A percentile compares a stretch with the other conserved stretches of the same genome.
Evolutionary conservation across 2,113 vertebrate genomes (phyloP).

Genomic region (Rhinoptilus africanus): DNA sequence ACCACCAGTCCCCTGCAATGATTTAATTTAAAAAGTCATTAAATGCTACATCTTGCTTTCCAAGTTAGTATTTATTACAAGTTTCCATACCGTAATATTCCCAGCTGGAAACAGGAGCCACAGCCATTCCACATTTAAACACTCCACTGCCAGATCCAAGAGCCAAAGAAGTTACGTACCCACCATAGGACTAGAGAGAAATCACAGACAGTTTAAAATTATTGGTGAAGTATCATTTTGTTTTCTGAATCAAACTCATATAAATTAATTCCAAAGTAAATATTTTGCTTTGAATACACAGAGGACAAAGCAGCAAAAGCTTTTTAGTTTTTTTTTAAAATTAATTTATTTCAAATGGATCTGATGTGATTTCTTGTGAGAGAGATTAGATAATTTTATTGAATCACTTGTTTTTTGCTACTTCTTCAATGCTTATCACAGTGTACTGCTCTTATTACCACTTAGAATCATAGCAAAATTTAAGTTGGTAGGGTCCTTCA

Average conservation of each 20-base stretch:
- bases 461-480: background rate
- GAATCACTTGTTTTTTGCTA: background rate
- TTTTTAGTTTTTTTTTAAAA: background rate
- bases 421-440: background rate
- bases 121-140: constrained; percentile 95
- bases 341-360: background rate
- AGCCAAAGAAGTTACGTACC: constrained; percentile 91
- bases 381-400: background rate
- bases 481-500: background rate
- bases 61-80: constrained; percentile 52
- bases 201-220: constrained; percentile 44
- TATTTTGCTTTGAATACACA: background rate
- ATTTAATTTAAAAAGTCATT: constrained; percentile 61
- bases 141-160: constrained; percentile 90
- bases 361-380: background rate
- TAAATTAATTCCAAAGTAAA: background rate
- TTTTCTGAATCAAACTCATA: background rate
- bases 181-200: constrained; percentile 91
- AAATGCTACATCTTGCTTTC: constrained; percentile 54
- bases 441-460: background rate
- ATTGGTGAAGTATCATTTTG: background rate
- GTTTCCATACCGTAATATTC: constrained; percentile 93
- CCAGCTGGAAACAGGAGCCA: constrained; percentile 97
- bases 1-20: background rate
- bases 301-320: background rate